A percentile compares a stretch with the other conserved stretches of the same genome.
Evolutionary conservation across 2,888 invertebrate genomes (phyloP).

Genomic region (Callyntrura sp.): DNA sequence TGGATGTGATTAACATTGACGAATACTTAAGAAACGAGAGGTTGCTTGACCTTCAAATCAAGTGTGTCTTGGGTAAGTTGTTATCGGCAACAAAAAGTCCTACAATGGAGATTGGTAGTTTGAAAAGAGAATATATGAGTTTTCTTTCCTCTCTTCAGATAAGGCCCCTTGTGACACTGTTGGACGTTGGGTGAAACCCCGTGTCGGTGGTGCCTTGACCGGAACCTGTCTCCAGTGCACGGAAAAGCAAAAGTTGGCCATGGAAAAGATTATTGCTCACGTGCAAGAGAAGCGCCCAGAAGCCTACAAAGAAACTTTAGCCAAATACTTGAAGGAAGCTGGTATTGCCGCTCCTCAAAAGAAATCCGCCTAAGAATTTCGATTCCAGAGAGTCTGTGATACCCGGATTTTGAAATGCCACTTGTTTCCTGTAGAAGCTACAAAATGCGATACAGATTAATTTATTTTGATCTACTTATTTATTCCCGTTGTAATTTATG

Average conservation of each 20-base stretch:
- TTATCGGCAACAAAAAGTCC: neutral
- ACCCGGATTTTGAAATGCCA: neutral
- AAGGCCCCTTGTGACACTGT: conserved; percentile 71
- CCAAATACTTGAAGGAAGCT: conserved; percentile 76
- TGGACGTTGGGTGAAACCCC: conserved; percentile 77
- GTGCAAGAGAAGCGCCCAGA: conserved; percentile 78
- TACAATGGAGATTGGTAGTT: neutral
- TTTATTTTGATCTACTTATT: neutral
- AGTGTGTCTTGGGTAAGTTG: conserved; percentile 71
- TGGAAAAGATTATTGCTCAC: conserved; percentile 72
- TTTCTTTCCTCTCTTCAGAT: conserved; percentile 23
- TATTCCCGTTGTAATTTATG: neutral
- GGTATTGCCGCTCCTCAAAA: conserved; percentile 56
- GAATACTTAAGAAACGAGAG: conserved; percentile 76
- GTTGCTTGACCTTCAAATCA: conserved; percentile 72
- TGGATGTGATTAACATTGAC: conserved; percentile 75
- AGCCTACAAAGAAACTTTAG: conserved; percentile 67
- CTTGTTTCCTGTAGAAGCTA: neutral
- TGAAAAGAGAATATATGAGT: neutral
- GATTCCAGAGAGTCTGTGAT: neutral
- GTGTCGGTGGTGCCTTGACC: conserved; percentile 71
- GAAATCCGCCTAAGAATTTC: neutral
- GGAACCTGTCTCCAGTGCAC: conserved; percentile 76
- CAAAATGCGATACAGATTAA: neutral
- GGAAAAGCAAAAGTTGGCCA: conserved; percentile 73